Conservation (phyloP, 2,888 invertebrate species). For the Teleogryllus oceanicus region DNA sequence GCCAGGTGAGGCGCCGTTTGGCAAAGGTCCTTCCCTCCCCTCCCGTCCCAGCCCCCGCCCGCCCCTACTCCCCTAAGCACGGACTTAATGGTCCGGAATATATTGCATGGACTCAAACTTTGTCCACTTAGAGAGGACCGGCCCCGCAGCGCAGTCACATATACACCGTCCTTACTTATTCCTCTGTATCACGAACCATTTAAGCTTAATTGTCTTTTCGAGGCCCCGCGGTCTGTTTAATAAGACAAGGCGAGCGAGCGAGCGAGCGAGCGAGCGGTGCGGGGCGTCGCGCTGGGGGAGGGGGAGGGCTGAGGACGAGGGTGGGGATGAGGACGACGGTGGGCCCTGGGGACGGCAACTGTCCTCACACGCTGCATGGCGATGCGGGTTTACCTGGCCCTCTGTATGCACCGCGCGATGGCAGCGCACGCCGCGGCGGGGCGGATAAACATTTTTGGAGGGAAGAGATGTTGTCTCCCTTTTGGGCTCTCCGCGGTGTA, state of each 20-base stretch:
- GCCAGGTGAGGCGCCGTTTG: conserved; percentile 31
- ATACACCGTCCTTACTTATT: conserved; percentile 24
- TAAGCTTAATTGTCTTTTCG: conserved; percentile 35
- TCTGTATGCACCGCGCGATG: not conserved
- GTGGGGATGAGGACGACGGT: too few species aligned
- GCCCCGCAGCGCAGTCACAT: conserved; percentile 12
- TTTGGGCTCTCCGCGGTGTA: too few species aligned
- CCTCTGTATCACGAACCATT: conserved; percentile 34
- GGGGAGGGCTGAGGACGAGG: too few species aligned
- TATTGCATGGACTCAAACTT: conserved; percentile 37
- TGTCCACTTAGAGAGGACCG: conserved; percentile 33
- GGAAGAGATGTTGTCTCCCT: too few species aligned
- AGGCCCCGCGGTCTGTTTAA: conserved; percentile 27
- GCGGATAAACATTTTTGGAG: not conserved
- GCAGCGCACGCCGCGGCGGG: not conserved
- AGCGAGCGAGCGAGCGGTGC: not conserved
- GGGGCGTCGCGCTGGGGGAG: not conserved
- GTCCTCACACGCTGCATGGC: not conserved
- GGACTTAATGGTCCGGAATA: conserved; percentile 36
- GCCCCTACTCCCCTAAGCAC: conserved; percentile 19
- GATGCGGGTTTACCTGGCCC: not conserved
- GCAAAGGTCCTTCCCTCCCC: conserved; percentile 2
- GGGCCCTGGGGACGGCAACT: too few species aligned
- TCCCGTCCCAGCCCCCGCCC: not conserved
- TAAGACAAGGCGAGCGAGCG: conserved; percentile 28